Base-by-base conservation (phyloP, 2,113 vertebrate species). In the Solenodon paradoxus region DNA sequence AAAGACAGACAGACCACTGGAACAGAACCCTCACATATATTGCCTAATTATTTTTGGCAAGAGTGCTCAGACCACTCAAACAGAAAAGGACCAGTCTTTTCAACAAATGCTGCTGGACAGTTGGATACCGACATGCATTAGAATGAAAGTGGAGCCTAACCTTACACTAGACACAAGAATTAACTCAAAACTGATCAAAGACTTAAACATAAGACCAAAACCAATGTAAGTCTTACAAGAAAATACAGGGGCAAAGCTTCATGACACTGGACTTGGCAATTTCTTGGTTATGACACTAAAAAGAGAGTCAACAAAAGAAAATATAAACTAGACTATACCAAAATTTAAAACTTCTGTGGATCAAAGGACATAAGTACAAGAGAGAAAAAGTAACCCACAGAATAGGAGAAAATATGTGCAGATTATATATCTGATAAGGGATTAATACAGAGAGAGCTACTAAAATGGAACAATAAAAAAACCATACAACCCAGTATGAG, bases 121-220 rank as follows among this genome's bases (percentile, higher is more conserved):
- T 22, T 42, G 12, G 49, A 53, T 32, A 89, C 20, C 6, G 30
- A 82, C 24, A 78, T 53, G 28, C 28, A 59, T 88, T 63, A 94
- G 35, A 82, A 88, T 75, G 35, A 51, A 88, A 1, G 17, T n/a
- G 9, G 42, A 75, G 9, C 16, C 35, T 85, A 57, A 74, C 51
- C 28, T 71, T 61, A 83, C 0, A 35, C 38, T 7, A 61, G 19
- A 32, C 51, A 85, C 3, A 66, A 69, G n/a, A 95, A 91, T 79
- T 66, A 95, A 82, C 47, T 72, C 9, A 20, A 79, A 93, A 64
- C 83, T 15, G 19, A 84, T 66, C 45, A 91, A 83, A 95, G 19
- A 72, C 47, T 4, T 51, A 69, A 79, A 53, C 16, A 9, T 53
- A 78, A 90, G n/a, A 90, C n/a, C 66, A 61, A 95, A 83, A 68